These are phyloP conservation scores for Premnoplex brunnescens DNA, from an alignment of 2,797 vertebrate genomes.

Conservation along the genomic window DNA sequence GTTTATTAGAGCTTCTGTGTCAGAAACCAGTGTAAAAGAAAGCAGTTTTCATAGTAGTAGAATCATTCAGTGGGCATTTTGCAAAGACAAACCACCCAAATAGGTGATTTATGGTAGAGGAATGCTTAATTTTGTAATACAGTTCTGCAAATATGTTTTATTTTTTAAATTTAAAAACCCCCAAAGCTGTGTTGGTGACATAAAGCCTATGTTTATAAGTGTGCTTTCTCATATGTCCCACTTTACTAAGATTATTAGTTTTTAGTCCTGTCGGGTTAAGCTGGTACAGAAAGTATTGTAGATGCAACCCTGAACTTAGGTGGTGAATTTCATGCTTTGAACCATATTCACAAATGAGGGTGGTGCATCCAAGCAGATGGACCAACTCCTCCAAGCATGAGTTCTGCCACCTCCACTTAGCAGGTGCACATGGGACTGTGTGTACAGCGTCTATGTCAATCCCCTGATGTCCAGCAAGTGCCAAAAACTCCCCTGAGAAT, in stretches of 20 bases:
- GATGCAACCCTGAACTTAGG: neutral
- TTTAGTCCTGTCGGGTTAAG: neutral
- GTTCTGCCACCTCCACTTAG: neutral
- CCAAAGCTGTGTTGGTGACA: neutral
- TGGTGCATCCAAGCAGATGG: neutral
- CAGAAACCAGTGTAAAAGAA: neutral
- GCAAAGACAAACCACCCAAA: neutral
- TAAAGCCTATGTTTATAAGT: neutral
- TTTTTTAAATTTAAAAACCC: rapidly evolving
- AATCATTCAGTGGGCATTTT: neutral
- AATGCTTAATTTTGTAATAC: neutral
- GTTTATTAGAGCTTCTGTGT: slow-evolving; percentile 28
- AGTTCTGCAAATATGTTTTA: neutral
- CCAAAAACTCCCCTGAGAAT: neutral
- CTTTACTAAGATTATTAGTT: neutral
- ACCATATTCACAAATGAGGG: neutral
- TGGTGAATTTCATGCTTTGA: neutral
- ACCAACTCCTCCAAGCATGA: neutral
- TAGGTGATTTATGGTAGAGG: neutral
- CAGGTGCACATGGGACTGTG: neutral
- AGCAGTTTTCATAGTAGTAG: neutral
- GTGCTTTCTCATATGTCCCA: neutral
- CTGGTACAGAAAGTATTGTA: neutral
- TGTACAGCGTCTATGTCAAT: rapidly evolving
- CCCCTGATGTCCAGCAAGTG: neutral